Base-by-base conservation (phyloP, 1,140 invertebrate species). In the Pseudomyrmex flavicornis region DNA sequence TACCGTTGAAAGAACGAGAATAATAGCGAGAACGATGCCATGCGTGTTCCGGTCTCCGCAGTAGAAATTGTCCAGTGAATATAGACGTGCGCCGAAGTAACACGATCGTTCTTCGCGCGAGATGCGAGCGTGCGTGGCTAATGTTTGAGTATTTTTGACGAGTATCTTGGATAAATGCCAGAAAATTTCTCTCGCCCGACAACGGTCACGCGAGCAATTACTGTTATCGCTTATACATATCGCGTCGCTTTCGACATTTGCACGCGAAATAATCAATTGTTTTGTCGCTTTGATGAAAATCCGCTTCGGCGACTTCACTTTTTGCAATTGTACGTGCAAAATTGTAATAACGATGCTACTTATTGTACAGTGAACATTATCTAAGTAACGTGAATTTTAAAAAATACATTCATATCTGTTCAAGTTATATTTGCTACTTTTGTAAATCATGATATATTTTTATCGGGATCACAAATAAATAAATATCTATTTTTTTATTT, bases 121-220 rank as follows among this genome's bases (percentile, higher is more conserved):
- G 35, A 7, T 12, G 46, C 46, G 72, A n/a, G 35, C 52, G 50
- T 59, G 52, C 44, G 63, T 56, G 61, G 20, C 35, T 56, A 62
- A 20, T 44, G 68, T 44, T 66, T 46, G 65, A 58, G 15, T 79
- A 80, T 80, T 80, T 80, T 80, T 80, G 66, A 70, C 46, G 22
- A 56, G 35, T 48, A 70, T 66, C 66, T 72, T 80, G 76, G 76
- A 66, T 35, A 80, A 70, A 80, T 72, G 76, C 76, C 76, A 80
- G 76, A 50, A 70, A 61, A 70, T 80, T 35, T 0, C 35, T 56
- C 66, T 59, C 54, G 54, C 46, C 66, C 54, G 54, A 72, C 75
- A 65, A 79, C 66, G 54, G 66, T 80, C 76, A 72, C 66, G 76
- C 76, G 76, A 80, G 76, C 76, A 72, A 80, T 80, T 80, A 80